Evolutionary conservation across 2,888 invertebrate species (phyloP), one percentile per base, ranked within the genome.

Genomic region (Ennomos erosarius): DNA sequence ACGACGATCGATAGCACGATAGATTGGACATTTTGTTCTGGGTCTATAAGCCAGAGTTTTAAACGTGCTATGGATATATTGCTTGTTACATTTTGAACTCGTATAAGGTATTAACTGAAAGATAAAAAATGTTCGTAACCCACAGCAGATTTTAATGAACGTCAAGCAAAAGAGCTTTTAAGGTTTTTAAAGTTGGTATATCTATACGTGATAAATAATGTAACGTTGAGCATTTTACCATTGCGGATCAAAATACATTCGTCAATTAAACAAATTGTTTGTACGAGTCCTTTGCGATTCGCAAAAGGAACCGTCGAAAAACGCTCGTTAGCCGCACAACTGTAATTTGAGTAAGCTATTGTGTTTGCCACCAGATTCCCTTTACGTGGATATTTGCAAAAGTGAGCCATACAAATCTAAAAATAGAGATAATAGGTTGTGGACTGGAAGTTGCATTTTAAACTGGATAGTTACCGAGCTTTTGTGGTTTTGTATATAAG

Each of bases 291-390:
- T 50, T 26, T 40, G 46, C 36, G 42, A 42, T 38, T 13, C 63
- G 62, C 55, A 65, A 73, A 69, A 69, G 68, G 66, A 57, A 68
- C 55, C 61, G 47, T 54, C 63, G 52, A 78, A 78, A 77, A 76
- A 74, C 73, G 74, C 74, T 81, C 74, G 74, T 78, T 76, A 78
- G 65, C 68, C 65, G 6, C 26, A 68, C 73, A 69, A 67, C 69
- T 67, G 72, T 79, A 79, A 79, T 79, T 80, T 76, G 71, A 64
- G 61, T 64, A 55, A 70, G 68, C 71, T 68, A 69, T 69, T 70
- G 69, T 70, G 68, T 68, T 69, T 26, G 48, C 60, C 45, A 44
- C 50, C 55, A 43, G 52, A 40, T 59, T 60, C 53, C 59, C 55
- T 68, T 70, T 69, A 33, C 49, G 33, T 10, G 49, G 59, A 49